Percentiles rank a stretch among this genome's conserved stretches.
Conservation (phyloP, 2,888 invertebrate genomes). For the Cheilosia scutellata region DNA sequence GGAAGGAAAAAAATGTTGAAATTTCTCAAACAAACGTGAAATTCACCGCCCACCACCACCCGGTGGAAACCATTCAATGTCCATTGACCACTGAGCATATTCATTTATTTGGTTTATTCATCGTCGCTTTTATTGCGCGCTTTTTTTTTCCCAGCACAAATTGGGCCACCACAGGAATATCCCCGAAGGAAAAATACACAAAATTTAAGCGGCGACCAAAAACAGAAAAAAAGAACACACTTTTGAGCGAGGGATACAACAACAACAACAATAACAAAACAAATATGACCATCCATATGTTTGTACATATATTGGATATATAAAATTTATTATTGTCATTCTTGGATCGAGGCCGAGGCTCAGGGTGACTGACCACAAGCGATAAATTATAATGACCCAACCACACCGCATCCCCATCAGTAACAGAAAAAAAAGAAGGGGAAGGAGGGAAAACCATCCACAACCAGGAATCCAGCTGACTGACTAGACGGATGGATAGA, state of each 20-base stretch:
- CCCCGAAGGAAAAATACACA: slow-evolving; percentile 31
- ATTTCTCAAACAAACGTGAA: slow-evolving; percentile 10
- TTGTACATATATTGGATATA: slow-evolving; percentile 44
- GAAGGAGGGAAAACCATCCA: slow-evolving; percentile 31
- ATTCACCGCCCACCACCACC: slow-evolving; percentile 49
- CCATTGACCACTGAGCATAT: slow-evolving; percentile 51
- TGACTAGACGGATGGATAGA: slow-evolving; percentile 42
- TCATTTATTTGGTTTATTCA: slow-evolving; percentile 38
- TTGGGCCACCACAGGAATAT: slow-evolving; percentile 65
- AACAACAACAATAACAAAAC: not conserved
- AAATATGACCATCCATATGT: slow-evolving; percentile 12
- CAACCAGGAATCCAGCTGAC: slow-evolving; percentile 54
- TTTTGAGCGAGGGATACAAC: not conserved
- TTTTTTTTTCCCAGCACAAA: slow-evolving; percentile 36
- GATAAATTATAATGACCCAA: slow-evolving; percentile 74
- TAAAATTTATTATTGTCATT: slow-evolving; percentile 75
- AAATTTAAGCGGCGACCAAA: slow-evolving; percentile 23
- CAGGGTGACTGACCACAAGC: slow-evolving; percentile 75
- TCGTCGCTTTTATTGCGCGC: slow-evolving; percentile 13
- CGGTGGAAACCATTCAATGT: slow-evolving; percentile 40
- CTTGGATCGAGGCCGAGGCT: slow-evolving; percentile 69
- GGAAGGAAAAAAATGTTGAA: slow-evolving; percentile 1
- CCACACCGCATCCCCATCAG: slow-evolving; percentile 52
- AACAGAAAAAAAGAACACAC: not conserved
- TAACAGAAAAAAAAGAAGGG: not conserved